These are phyloP conservation scores for Marronus borbonicus DNA, from an alignment of 2,888 invertebrate genomes.

Conservation along the genomic window DNA sequence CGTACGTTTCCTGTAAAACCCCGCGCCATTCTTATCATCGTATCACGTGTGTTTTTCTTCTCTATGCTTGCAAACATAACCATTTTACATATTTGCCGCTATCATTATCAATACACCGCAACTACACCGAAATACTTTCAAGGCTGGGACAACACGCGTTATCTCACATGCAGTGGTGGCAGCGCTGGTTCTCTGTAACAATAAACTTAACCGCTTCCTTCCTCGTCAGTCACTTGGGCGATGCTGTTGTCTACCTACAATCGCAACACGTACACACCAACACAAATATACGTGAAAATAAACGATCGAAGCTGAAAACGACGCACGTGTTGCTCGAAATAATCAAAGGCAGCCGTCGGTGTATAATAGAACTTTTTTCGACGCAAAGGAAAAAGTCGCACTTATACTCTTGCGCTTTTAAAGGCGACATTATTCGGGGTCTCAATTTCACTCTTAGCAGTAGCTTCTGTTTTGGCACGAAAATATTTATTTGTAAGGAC, in stretches of 20 bases:
- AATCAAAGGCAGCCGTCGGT: not conserved
- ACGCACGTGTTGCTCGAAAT: conserved; percentile 1
- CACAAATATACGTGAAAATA: conserved; percentile 1
- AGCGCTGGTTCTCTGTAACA: conserved; percentile 33
- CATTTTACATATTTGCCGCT: conserved; percentile 34
- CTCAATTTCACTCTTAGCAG: not conserved
- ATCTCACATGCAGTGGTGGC: conserved; percentile 53
- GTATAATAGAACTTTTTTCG: no score
- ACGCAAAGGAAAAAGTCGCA: no score
- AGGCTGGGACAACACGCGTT: conserved; percentile 55
- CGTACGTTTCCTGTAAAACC: conserved; percentile 21
- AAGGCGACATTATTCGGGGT: not conserved
- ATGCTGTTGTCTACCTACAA: conserved; percentile 57
- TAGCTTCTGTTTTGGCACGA: not conserved
- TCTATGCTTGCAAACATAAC: not conserved
- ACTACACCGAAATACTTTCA: conserved; percentile 58
- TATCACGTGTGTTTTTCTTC: conserved; percentile 28
- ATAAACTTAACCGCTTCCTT: conserved; percentile 58
- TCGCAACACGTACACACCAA: not conserved
- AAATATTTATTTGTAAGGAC: not conserved
- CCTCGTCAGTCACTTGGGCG: conserved; percentile 54
- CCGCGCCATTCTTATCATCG: not conserved
- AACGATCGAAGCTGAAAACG: not conserved
- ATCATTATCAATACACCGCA: conserved; percentile 55
- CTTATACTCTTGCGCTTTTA: not conserved